Evolutionary conservation across 1,140 invertebrate genomes (phyloP).

Genomic region (Drosophila kepulauana): DNA sequence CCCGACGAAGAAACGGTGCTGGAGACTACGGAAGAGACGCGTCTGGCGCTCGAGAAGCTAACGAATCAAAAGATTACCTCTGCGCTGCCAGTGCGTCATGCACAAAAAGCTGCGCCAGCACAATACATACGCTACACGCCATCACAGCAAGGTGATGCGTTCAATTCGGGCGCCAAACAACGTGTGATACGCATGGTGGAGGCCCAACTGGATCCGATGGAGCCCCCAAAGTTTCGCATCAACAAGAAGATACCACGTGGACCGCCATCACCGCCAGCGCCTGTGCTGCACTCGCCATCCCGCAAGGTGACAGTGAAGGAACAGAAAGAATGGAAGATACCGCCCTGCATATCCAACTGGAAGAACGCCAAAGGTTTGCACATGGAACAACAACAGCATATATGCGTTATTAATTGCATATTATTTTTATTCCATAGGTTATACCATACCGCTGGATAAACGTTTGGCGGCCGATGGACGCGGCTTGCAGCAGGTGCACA

Average conservation of each 20-base stretch:
- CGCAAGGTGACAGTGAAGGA: constrained; percentile 99
- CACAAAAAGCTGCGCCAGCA: constrained; percentile 95
- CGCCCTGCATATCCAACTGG: constrained; percentile 99
- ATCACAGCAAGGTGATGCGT: constrained; percentile 97
- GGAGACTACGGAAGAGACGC: constrained; percentile 94
- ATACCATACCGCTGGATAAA: constrained; percentile 99
- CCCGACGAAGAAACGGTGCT: constrained; percentile 94
- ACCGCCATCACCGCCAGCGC: constrained; percentile 98
- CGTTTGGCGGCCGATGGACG: constrained; percentile 98
- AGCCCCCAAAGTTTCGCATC: constrained; percentile 98
- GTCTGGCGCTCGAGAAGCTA: constrained; percentile 93
- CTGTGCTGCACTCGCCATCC: constrained; percentile 96
- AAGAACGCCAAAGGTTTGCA: constrained; percentile 96
- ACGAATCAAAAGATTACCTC: constrained; percentile 96
- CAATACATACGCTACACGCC: constrained; percentile 99
- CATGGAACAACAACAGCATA: too few relatives aligned
- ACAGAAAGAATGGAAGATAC: constrained; percentile 99
- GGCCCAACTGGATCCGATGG: constrained; percentile 98
- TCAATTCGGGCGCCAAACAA: constrained; percentile 99
- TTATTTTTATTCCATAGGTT: constrained; percentile 83
- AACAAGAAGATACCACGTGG: constrained; percentile 98
- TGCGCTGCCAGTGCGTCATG: constrained; percentile 96
- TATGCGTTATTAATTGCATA: not conserved
- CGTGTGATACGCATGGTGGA: constrained; percentile 98
- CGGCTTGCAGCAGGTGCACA: constrained; percentile 98